phyloP scores from a whole-genome alignment of 2,888 invertebrate species.

The Drosophila infuscata region DNA sequence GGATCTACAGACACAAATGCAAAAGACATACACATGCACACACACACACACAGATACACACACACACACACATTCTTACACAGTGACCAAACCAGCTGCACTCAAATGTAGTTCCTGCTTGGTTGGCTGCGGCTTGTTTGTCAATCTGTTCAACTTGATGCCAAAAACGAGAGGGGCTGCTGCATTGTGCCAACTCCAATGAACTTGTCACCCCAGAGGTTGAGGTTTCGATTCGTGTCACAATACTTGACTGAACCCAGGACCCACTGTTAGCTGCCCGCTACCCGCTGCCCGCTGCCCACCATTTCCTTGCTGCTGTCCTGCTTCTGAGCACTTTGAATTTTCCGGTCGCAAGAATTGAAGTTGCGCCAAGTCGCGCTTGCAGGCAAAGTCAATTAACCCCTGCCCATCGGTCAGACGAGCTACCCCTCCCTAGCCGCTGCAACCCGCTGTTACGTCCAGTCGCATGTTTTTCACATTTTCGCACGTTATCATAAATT shows the following conservation, averaged over 20 bases:
- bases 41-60: constrained; percentile 13
- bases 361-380: constrained; percentile 61
- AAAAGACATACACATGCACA: constrained; percentile 20
- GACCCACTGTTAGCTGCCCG: background rate
- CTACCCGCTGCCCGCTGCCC: background rate
- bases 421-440: background rate
- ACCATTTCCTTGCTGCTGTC: background rate
- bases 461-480: constrained; percentile 52
- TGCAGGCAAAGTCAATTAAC: constrained; percentile 63
- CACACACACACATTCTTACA: constrained; percentile 21
- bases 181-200: constrained; percentile 72
- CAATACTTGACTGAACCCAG: constrained; percentile 19
- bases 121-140: constrained; percentile 78
- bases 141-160: constrained; percentile 79
- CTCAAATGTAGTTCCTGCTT: constrained; percentile 73
- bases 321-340: constrained; percentile 54
- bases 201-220: constrained; percentile 60
- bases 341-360: constrained; percentile 55
- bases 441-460: background rate
- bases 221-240: constrained; percentile 37
- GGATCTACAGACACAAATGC: constrained; percentile 26
- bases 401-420: constrained; percentile 36
- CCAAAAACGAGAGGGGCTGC: constrained; percentile 45
- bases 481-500: constrained; percentile 70
- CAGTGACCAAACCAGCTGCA: constrained; percentile 46